Evolutionary conservation across 2,113 vertebrate species (phyloP), one percentile per base, ranked within the genome.

Genomic region (Etia nguti): DNA sequence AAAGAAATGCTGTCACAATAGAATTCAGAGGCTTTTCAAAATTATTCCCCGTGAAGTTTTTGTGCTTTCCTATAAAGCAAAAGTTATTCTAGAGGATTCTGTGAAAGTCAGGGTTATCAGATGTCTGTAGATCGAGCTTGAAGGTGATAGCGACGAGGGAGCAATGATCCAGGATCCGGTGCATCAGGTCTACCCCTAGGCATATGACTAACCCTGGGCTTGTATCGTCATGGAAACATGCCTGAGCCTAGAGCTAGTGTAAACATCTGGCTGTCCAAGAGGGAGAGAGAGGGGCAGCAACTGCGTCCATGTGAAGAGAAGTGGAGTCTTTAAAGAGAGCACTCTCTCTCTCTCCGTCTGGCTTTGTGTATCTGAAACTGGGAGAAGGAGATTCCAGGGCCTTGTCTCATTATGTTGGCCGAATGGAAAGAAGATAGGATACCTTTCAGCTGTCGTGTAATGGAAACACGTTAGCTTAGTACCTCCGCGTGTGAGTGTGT

Each of bases 171-270:
- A 68, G 81, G 85, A 89, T 91, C 62, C 10, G 46, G 86, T 82
- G 92, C 88, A 86, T 89, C 79, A 80, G 92, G 90, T 93, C 88
- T 89, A 86, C 84, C 81, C 90, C 81, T n/a, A 85, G 91, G 92
- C 92, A 89, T 89, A 90, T 95, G 93, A 94, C 92, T 86, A 82
- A 94, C 92, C 90, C 90, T 89, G 88, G 92, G 90, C 90, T 91
- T 92, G 90, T 89, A 93, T 94, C 94, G 91, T 95, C 95, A 95
- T 95, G 95, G 95, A 95, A 96, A 96, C 95, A 95, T 95, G 92
- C 86, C 94, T 90, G 89, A 94, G 95, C 93, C 92, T 68, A 36
- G 92, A 94, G 95, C 94, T 93, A 94, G 90, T 94, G 94, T 96
- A 95, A 96, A 96, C 94, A 96, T 94, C 94, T 94, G 93, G 90